Evolutionary conservation across 2,113 vertebrate genomes (phyloP).

Genomic region (Halcyon malimbica): DNA sequence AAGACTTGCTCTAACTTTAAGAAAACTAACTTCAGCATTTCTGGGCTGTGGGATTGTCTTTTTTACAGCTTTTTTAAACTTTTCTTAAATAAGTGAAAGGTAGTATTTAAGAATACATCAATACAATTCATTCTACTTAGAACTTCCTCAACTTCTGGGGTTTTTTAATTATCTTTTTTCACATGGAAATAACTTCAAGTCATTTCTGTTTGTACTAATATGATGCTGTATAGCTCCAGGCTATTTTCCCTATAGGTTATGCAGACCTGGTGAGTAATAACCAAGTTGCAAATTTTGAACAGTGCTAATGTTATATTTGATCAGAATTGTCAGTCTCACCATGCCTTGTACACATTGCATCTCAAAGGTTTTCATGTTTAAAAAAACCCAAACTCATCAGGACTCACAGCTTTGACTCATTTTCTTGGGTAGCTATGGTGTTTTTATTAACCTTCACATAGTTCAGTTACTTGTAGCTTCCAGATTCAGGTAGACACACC

Average conservation of each 20-base stretch:
- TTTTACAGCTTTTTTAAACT: background rate
- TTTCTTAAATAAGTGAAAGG: background rate
- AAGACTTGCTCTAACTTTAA: background rate
- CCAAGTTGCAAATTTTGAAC: background rate
- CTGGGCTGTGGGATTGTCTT: background rate
- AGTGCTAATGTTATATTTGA: background rate
- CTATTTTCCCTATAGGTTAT: background rate
- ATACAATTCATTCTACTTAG: background rate
- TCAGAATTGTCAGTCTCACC: background rate
- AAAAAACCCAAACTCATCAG: background rate
- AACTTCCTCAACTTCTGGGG: background rate
- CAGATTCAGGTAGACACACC: background rate
- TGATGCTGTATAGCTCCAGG: background rate
- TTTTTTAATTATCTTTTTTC: background rate
- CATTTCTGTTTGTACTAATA: background rate
- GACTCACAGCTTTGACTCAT: background rate
- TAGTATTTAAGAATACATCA: background rate
- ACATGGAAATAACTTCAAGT: background rate
- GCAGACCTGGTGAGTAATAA: background rate
- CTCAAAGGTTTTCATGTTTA: background rate
- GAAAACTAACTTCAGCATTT: background rate
- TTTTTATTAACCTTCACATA: background rate
- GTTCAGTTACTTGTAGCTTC: background rate
- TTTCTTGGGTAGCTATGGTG: background rate
- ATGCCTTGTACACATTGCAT: background rate